Evolutionary conservation across 2,888 invertebrate species (phyloP), one percentile per base, ranked within the genome.

Genomic region (Stegana nigrithorax): DNA sequence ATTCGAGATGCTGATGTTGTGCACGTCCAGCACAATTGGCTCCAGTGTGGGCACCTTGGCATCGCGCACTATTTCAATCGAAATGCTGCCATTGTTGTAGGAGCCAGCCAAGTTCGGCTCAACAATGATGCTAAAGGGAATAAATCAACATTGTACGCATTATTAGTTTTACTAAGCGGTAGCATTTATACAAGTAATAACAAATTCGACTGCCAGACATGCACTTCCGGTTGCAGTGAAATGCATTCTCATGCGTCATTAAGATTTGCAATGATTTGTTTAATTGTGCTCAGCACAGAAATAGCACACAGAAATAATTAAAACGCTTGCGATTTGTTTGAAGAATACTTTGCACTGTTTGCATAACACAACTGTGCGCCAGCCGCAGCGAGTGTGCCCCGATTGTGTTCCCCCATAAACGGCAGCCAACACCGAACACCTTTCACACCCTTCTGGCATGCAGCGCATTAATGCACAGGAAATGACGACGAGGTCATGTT

Each of bases 21-120:
- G 74, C 2, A 86, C 82, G 62, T 86, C 86, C 26, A 86, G 69
- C 1, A 85, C 83, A 60, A 86, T 86, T 27, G 85, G 84, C 57
- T 83, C 81, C 60, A 84, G 69, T 55, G 70, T 78, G 51, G 68
- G 69, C 10, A 80, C 68, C 53, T 75, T 77, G 42, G 68, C 55
- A 70, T 86, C 85, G 14, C 84, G 82, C 57, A 72, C 67, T 25
- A 86, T 70, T 44, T 81, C 75, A 55, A 86, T 84, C 53, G 73
- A 65, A 42, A 86, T 70, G 25, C 81, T 83, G 55, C 86, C 86
- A 68, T 83, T 84, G 69, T 67, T 85, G 21, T 67, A 68, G 3
- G 85, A 85, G 39, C 77, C 72, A 25, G 63, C 73, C 25, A 83
- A 66, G 68, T 84, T 83, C 25, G 86, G 86, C 66, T 86, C 85